These are phyloP conservation scores for Gastrophysa polygoni DNA, from an alignment of 2,888 invertebrate species.

Conservation along the genomic window DNA sequence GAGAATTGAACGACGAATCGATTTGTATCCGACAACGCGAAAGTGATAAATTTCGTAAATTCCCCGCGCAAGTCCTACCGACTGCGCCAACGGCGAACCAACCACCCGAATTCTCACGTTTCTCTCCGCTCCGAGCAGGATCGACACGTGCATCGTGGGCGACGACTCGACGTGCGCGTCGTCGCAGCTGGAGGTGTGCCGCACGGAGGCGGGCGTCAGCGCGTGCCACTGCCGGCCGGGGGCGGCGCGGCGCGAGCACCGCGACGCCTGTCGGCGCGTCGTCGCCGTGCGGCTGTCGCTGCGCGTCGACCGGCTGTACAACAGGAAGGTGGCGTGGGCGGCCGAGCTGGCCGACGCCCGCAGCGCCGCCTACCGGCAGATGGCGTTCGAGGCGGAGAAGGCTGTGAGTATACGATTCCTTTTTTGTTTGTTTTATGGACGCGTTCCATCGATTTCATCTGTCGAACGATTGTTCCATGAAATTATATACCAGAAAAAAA, in stretches of 20 bases:
- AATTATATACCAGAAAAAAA: too few relatives aligned
- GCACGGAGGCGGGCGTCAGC: slow-evolving; percentile 85
- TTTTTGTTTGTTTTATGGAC: background rate
- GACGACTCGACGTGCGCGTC: slow-evolving; percentile 90
- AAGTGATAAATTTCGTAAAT: too few relatives aligned
- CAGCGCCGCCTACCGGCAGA: slow-evolving; percentile 80
- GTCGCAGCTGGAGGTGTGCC: slow-evolving; percentile 85
- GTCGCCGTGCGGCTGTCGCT: slow-evolving; percentile 80
- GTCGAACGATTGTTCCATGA: too few relatives aligned
- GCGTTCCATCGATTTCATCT: too few relatives aligned
- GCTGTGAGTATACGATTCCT: slow-evolving; percentile 69
- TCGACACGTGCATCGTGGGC: slow-evolving; percentile 93
- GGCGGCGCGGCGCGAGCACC: slow-evolving; percentile 70
- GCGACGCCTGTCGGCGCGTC: slow-evolving; percentile 79
- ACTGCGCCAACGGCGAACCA: too few relatives aligned
- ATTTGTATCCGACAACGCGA: too few relatives aligned
- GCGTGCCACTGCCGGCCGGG: slow-evolving; percentile 88
- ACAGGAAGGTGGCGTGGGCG: slow-evolving; percentile 79
- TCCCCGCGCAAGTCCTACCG: too few relatives aligned
- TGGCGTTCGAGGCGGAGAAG: slow-evolving; percentile 84
- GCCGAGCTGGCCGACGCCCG: slow-evolving; percentile 74
- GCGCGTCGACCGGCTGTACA: slow-evolving; percentile 82
- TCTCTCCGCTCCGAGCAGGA: slow-evolving; percentile 63
- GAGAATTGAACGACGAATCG: too few relatives aligned
- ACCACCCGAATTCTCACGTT: too few relatives aligned